Base-by-base conservation (phyloP, 2,888 invertebrate genomes). In the Trachelus stipa region DNA sequence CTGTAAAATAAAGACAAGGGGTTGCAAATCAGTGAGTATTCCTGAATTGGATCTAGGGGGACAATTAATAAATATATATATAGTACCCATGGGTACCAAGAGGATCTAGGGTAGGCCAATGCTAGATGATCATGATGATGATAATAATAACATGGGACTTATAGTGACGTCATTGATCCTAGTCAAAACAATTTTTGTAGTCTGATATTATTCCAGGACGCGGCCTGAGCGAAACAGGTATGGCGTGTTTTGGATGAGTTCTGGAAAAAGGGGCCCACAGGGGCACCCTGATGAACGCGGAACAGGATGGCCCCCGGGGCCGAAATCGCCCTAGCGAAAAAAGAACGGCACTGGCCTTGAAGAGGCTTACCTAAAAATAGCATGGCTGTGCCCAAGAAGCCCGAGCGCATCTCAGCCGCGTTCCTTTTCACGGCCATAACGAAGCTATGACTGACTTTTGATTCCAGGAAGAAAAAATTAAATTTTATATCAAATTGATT, bases 321-420 rank as follows among this genome's bases (percentile, higher is more conserved):
- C 71, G 71, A 71, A 71, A 71, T 71, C 34, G 71, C 71, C 71
- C 56, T 71, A 12, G 76, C 35, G 37, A 56, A 77, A 68, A 68
- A 73, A 69, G 68, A 30, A 34, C n/a, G 73, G 79, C 34, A 79
- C 75, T 74, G 85, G 81, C 87, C 87, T 87, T 87, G 85, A 79
- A 81, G 83, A 84, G 81, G 85, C 81, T 86, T 83, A 83, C 81
- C 84, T 84, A 85, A 84, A 87, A 87, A 87, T 85, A 85, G 83
- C 84, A 77, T 73, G 9, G 56, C 56, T 56, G 23, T 56, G 23
- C 23, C 56, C 23, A 56, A 56, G 23, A 23, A 56, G 56, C 56
- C 23, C 9, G 56, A 56, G 56, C 56, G 56, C 56, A 56, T 56
- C 56, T 56, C 56, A 56, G 56, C 23, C 56, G 56, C 56, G 56